phyloP scores from a whole-genome alignment of 2,888 invertebrate species.

The Fissipunctia ypsillon region DNA sequence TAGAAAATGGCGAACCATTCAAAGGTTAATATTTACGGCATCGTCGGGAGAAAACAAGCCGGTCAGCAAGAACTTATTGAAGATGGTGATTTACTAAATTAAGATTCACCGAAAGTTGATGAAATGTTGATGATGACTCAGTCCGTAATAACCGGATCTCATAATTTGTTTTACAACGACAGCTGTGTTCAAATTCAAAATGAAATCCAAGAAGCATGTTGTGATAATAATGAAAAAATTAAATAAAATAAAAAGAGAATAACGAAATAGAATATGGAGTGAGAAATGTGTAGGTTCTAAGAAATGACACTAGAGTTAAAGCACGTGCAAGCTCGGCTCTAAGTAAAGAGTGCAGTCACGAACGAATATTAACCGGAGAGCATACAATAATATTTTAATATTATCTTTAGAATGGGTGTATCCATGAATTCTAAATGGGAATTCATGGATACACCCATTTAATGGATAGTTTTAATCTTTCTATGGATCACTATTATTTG shows the following conservation, averaged over 20 bases:
- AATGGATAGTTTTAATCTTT: not conserved
- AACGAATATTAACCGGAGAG: constrained; percentile 4
- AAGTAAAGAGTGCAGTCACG: constrained; percentile 36
- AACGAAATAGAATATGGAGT: constrained; percentile 29
- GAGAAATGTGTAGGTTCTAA: constrained; percentile 39
- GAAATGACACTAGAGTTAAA: constrained; percentile 53
- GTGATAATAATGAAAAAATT: constrained; percentile 15
- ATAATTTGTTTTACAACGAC: constrained; percentile 41
- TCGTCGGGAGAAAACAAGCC: constrained; percentile 19
- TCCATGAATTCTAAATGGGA: no score
- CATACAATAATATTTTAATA: constrained; percentile 4
- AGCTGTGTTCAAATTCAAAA: constrained; percentile 33
- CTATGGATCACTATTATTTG: not conserved
- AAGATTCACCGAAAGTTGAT: constrained; percentile 57
- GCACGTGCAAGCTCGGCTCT: constrained; percentile 53
- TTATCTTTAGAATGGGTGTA: no score
- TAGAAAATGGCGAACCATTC: constrained; percentile 7
- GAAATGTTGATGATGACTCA: constrained; percentile 50
- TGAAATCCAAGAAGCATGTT: constrained; percentile 21
- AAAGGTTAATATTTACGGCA: constrained; percentile 13
- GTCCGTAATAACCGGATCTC: constrained; percentile 50
- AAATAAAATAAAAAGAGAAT: no score
- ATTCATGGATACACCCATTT: no score
- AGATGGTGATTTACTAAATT: constrained; percentile 36
- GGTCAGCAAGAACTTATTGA: constrained; percentile 22